Evolutionary conservation across 2,113 vertebrate genomes (phyloP).

Genomic region (Onychostoma macrolepis): DNA sequence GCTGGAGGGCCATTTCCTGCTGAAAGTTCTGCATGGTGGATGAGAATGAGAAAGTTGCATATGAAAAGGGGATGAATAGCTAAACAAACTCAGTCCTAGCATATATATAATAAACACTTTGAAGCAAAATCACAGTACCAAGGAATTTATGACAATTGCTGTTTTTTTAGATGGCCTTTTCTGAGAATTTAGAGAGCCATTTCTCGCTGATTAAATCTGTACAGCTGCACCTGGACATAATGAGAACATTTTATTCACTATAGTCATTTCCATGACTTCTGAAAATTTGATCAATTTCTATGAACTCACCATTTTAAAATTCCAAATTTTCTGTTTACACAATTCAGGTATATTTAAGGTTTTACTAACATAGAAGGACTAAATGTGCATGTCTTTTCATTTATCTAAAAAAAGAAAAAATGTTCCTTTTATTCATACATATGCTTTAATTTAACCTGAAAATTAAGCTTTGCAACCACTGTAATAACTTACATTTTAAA

Average conservation of each 20-base stretch:
- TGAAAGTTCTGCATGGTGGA: slow-evolving; percentile 83
- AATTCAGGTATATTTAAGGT: neutral
- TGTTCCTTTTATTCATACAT: neutral
- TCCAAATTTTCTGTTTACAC: neutral
- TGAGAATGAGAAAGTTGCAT: neutral
- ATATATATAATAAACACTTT: neutral
- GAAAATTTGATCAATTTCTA: neutral
- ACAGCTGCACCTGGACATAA: neutral
- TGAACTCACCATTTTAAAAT: neutral
- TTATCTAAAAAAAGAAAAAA: neutral
- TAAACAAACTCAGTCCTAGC: neutral
- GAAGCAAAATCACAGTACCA: neutral
- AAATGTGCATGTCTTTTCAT: neutral
- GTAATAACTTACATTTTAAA: neutral
- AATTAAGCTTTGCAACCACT: too few relatives aligned
- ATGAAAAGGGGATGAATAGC: neutral
- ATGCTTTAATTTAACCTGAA: too few relatives aligned
- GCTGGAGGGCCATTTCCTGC: slow-evolving; percentile 88
- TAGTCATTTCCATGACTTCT: neutral
- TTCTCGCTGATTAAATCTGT: too few relatives aligned
- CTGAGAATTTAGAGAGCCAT: too few relatives aligned
- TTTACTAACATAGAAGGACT: neutral
- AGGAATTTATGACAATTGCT: neutral
- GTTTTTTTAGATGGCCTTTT: neutral
- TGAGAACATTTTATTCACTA: neutral